Percentiles rank a stretch among this genome's conserved stretches.
These are phyloP conservation scores for Takifugu bimaculatus DNA, from an alignment of 2,113 vertebrate genomes.

Conservation along the genomic window DNA sequence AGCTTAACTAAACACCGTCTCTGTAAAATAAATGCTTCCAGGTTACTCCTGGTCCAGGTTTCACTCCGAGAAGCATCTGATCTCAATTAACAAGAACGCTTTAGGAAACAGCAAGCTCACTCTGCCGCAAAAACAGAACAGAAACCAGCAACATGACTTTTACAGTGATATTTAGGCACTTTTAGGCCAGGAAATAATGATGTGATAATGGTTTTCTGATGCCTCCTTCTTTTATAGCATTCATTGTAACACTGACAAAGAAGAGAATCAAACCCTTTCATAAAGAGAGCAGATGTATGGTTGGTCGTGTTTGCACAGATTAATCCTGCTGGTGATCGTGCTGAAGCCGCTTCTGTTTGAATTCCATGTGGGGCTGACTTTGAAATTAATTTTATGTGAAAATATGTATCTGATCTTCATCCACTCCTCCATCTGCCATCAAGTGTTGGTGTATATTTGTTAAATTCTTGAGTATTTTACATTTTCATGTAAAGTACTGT, in stretches of 20 bases:
- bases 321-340: no score
- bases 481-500: no score
- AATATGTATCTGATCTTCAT: no score
- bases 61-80: slow-evolving; percentile 78
- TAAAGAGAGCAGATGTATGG: not conserved
- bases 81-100: slow-evolving; percentile 82
- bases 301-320: no score
- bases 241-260: slow-evolving; percentile 18
- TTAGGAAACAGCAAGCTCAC: slow-evolving; percentile 66
- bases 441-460: no score
- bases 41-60: slow-evolving; percentile 83
- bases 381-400: no score
- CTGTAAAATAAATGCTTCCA: slow-evolving; percentile 95
- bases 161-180: slow-evolving; percentile 43
- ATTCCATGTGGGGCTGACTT: no score
- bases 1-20: slow-evolving; percentile 80
- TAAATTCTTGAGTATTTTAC: no score
- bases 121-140: slow-evolving; percentile 45
- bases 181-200: slow-evolving; percentile 53
- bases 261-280: slow-evolving; percentile 29
- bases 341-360: no score
- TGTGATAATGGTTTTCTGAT: slow-evolving; percentile 72
- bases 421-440: no score
- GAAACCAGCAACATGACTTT: slow-evolving; percentile 53
- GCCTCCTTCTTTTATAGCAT: slow-evolving; percentile 43